These are phyloP conservation scores for Limnothrissa miodon DNA, from an alignment of 2,113 vertebrate genomes.

Conservation along the genomic window DNA sequence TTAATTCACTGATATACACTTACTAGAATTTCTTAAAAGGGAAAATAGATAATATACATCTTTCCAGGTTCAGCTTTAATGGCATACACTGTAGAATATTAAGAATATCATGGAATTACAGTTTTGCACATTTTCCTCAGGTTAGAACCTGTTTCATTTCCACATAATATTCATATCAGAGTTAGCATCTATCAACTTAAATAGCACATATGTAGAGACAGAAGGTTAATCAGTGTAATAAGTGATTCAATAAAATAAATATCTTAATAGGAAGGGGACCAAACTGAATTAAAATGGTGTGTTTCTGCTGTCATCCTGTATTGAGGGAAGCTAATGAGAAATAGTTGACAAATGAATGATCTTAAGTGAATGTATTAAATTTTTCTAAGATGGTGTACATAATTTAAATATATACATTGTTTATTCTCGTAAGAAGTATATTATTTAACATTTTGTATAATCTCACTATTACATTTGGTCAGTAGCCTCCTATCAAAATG, in stretches of 20 bases:
- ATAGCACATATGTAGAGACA: background rate
- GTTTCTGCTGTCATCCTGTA: background rate
- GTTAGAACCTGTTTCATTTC: background rate
- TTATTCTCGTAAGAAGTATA: background rate
- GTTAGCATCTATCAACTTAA: background rate
- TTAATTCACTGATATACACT: background rate
- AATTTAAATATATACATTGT: background rate
- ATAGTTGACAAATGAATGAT: constrained; percentile 11
- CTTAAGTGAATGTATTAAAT: background rate
- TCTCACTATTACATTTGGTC: background rate
- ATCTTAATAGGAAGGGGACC: background rate
- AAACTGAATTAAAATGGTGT: background rate
- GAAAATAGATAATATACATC: background rate
- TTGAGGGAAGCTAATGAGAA: background rate
- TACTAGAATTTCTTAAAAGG: background rate
- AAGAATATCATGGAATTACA: background rate
- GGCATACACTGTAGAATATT: background rate
- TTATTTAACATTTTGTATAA: background rate
- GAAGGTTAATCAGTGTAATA: background rate
- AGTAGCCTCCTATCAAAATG: background rate
- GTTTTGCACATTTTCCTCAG: background rate
- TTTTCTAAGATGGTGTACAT: background rate
- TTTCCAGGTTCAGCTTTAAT: background rate
- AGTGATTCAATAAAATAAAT: no score
- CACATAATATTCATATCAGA: background rate